Evolutionary conservation across 1,140 invertebrate genomes (phyloP), one percentile per base, ranked within the genome.

Genomic region (Rhyacophila brunnea): DNA sequence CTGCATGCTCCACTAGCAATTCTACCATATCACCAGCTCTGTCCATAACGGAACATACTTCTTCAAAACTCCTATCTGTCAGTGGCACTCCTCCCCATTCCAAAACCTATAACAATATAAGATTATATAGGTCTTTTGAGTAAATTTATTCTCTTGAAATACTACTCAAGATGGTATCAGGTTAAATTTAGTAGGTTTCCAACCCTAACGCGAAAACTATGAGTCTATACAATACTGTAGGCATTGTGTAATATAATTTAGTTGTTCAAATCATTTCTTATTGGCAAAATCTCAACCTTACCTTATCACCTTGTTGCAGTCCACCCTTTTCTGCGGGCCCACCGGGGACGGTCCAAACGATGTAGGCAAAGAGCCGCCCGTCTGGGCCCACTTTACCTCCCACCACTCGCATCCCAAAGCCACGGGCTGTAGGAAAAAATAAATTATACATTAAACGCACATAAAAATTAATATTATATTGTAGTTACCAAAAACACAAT

Each of bases 341-440:
- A 34, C 91, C 92, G 1, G 89, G 90, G 17, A 94, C 89, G 0
- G 91, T 93, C 87, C 91, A 93, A 9, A 94, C 91, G 64, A 96
- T 91, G 70, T 91, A 91, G 43, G 93, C 92, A 67, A 93, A 92
- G 44, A 95, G 84, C 14, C 86, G 84, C 4, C 92, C 92, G 72
- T 93, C 91, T 2, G 84, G 77, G 14, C 87, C 87, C 3, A 86
- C 85, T 71, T 95, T 95, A 13, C 94, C 93, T 4, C 93, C 93
- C 3, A 95, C 92, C 2, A 97, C 90, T 58, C 92, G 82, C 90
- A 97, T 92, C 1, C 93, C 93, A 69, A 96, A 93, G 54, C 93
- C 93, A 68, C 90, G 84, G 52, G 89, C 92, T 94, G 77, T 44
- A 52, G 6, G 17, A 45, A 19, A 40, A 5, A 15, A 13, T 6